phyloP scores from a whole-genome alignment of 2,113 vertebrate genomes.

The Atrichornis clamosus region DNA sequence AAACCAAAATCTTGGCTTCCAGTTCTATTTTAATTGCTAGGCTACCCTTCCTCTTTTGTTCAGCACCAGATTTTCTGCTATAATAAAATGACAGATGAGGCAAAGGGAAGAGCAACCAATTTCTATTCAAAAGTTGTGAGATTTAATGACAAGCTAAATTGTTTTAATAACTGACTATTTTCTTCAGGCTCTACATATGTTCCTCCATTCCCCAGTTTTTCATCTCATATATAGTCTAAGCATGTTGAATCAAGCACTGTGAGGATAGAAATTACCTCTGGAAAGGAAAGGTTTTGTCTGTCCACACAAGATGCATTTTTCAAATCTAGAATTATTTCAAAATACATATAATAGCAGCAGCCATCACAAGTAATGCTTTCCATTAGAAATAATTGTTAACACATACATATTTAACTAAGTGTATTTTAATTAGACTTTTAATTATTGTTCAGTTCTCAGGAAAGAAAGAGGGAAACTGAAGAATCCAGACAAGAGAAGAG shows the following conservation, averaged over 20 bases:
- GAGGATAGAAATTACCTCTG: constrained; percentile 26
- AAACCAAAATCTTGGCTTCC: not conserved
- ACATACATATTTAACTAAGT: not conserved
- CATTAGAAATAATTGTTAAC: constrained; percentile 21
- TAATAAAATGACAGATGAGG: not conserved
- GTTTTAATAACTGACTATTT: constrained; percentile 59
- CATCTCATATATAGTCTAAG: not conserved
- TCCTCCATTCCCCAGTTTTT: not conserved
- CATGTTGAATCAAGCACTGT: constrained; percentile 48
- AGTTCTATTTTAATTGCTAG: not conserved
- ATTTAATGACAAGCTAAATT: constrained; percentile 55
- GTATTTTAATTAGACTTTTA: not conserved
- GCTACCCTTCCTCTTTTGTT: not conserved
- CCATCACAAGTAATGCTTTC: not conserved
- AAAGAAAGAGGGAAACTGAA: not conserved
- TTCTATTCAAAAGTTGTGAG: constrained; percentile 29
- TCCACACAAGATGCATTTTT: not conserved
- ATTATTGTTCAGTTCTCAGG: not conserved
- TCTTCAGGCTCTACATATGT: constrained; percentile 34
- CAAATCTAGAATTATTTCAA: constrained; percentile 4
- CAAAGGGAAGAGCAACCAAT: constrained; percentile 11
- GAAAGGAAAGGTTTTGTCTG: constrained; percentile 26
- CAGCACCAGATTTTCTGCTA: not conserved
- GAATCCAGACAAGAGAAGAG: not conserved
- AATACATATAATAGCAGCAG: not conserved